These are phyloP conservation scores for Numenius phaeopus DNA, from an alignment of 2,797 vertebrate genomes.

Conservation along the genomic window DNA sequence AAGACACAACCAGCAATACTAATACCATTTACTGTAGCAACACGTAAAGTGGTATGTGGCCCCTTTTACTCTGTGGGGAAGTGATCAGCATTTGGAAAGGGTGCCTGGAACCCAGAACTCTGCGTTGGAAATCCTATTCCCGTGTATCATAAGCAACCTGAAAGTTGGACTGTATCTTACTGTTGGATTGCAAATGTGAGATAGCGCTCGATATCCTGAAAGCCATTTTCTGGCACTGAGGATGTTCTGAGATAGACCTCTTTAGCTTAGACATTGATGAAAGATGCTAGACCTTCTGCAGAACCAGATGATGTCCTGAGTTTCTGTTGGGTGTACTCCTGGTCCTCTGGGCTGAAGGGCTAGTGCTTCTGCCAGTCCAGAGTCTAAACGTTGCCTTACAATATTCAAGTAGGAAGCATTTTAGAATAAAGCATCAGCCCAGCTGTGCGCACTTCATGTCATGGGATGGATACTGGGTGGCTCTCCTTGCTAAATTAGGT, in stretches of 20 bases:
- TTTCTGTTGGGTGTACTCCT: neutral
- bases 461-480: neutral
- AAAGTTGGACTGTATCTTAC: neutral
- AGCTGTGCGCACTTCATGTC: neutral
- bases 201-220: neutral
- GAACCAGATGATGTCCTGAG: neutral
- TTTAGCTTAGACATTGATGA: neutral
- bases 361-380: neutral
- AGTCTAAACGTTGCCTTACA: neutral
- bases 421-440: neutral
- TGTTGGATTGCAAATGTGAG: neutral
- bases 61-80: neutral
- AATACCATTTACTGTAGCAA: neutral
- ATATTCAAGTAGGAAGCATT: neutral
- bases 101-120: neutral
- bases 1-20: neutral
- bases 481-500: neutral
- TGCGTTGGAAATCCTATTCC: neutral
- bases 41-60: neutral
- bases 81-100: neutral
- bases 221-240: neutral
- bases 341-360: neutral
- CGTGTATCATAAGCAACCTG: neutral
- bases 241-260: neutral
- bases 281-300: neutral